Evolutionary conservation across 2,888 invertebrate genomes (phyloP), one percentile per base, ranked within the genome.

Genomic region (Acleris sparsana): DNA sequence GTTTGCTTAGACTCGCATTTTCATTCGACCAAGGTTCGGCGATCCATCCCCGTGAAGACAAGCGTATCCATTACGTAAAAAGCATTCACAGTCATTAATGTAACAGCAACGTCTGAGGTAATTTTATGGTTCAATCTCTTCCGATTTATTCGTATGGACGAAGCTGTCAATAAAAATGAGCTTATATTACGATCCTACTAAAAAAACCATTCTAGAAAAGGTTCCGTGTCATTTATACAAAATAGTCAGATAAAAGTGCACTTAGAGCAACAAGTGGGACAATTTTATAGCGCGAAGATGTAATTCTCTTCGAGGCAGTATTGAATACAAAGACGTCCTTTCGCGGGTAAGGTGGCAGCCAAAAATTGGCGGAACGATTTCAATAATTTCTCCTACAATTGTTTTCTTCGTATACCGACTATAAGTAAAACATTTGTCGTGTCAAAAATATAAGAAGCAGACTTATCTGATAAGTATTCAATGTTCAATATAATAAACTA

Each of bases 221-320:
- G 16, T 22, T 44, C 29, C 25, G 39, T 22, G 22, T 39, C 39
- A 44, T 57, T 66, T 57, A 66, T 17, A 18, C 22, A 25, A 56
- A 57, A 57, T 66, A 62, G 57, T 61, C 52, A 62, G 52, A 66
- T 66, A 61, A 57, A 57, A 66, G 66, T 66, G 66, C 66, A 66
- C 62, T 66, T 66, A 66, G 3, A 66, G 66, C 66, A 66, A 66
- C 66, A 66, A 66, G 66, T 66, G 51, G 66, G 62, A 53, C 61
- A 52, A 66, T 62, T 66, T 66, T 66, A 61, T 62, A 66, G 66
- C 62, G 48, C 56, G 56, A 66, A 62, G 66, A 62, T 62, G 61
- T 66, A 66, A 66, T 66, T 62, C 66, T 66, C 52, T 66, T 52
- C 57, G 62, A 62, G 61, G 66, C 66, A 52, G 66, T 66, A 66